Evolutionary conservation across 2,888 invertebrate species (phyloP), one percentile per base, ranked within the genome.

Genomic region (Pollenia angustigena): DNA sequence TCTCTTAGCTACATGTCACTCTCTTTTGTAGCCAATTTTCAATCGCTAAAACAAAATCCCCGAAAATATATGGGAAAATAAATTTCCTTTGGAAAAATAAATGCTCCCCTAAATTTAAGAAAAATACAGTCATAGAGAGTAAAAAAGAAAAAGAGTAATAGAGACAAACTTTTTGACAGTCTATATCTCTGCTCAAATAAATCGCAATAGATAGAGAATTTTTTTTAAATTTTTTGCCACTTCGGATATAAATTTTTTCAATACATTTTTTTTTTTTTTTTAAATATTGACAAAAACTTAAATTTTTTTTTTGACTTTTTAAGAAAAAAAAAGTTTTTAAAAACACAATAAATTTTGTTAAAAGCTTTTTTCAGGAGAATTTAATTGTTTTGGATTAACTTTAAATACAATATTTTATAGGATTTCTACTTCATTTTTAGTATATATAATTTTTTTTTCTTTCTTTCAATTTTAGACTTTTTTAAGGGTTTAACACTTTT

Each of bases 201-300:
- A 88, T 91, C 91, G 91, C 92, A 90, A 92, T 91, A 92, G 92
- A 91, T 91, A 91, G 92, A 91, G 91, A 91, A 90, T 90, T 92
- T 91, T 91, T 68, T 66, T 84, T 58, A 83, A 54, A 58, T 85
- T 88, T 72, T 87, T 84, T 87, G 76, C 78, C 84, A 81, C 85
- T 87, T 80, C 80, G 83, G 56, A 79, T 83, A 82, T 64, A 10
- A 80, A 72, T 69, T 87, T 88, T 87, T 83, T 78, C 66, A 66
- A 71, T 81, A 78, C 54, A 62, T 58, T 60, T 82, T 75, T 68
- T 50, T 64, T 54, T 71, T 69, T 23, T 42, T 69, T 58, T 81
- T 23, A 81, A 85, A 75, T 85, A 85, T 79, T 87, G 56, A 75
- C 76, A 69, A 74, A 85, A 71, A 64, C 58, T 32, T 32, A 6